phyloP scores from a whole-genome alignment of 2,888 invertebrate genomes.

The Acleris holmiana region DNA sequence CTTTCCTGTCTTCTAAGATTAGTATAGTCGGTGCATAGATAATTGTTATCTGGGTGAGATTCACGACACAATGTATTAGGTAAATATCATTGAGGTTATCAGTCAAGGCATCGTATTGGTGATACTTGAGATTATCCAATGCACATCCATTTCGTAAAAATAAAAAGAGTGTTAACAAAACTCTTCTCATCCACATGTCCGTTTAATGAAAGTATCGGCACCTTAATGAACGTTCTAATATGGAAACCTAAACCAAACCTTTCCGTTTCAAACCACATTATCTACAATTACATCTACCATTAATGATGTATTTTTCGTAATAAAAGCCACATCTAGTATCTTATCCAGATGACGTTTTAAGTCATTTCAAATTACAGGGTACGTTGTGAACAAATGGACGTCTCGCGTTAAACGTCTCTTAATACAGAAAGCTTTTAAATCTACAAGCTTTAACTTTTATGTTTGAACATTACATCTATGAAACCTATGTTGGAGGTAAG shows the following conservation, averaged over 20 bases:
- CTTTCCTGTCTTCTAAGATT: slow-evolving; percentile 39
- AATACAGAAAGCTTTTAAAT: slow-evolving; percentile 24
- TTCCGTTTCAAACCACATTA: neutral
- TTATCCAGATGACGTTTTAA: slow-evolving; percentile 8
- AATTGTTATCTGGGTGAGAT: slow-evolving; percentile 13
- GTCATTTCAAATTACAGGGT: slow-evolving; percentile 27
- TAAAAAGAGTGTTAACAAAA: neutral
- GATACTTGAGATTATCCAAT: neutral
- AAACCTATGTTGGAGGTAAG: neutral
- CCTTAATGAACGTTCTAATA: neutral
- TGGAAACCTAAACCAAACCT: neutral
- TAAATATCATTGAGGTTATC: neutral
- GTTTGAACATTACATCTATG: neutral
- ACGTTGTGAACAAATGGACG: slow-evolving; percentile 12
- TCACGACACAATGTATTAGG: slow-evolving; percentile 18
- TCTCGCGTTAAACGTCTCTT: slow-evolving; percentile 17
- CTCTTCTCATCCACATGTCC: slow-evolving; percentile 3
- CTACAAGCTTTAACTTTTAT: slow-evolving; percentile 26
- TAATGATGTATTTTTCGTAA: slow-evolving; percentile 1
- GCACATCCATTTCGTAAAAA: slow-evolving; percentile 1
- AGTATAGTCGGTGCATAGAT: slow-evolving; percentile 29
- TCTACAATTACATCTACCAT: neutral
- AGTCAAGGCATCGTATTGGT: neutral
- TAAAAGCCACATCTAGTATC: slow-evolving; percentile 14
- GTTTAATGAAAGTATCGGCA: neutral